phyloP scores from a whole-genome alignment of 2,113 vertebrate species.

The Hemiscyllium ocellatum region DNA sequence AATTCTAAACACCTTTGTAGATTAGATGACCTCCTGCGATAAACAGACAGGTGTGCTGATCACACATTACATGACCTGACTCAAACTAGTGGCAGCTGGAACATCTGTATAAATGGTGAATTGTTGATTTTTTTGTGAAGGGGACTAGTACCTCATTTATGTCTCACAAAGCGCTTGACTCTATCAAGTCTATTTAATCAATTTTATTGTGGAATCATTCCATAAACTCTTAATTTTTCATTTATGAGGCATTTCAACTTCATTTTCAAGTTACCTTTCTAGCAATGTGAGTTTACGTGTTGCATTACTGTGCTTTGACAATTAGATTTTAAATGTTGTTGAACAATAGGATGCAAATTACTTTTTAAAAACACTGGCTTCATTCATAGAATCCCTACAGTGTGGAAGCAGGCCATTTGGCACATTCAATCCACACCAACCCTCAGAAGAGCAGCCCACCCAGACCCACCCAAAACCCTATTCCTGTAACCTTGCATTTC shows the following conservation, averaged over 20 bases:
- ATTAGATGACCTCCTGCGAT: not conserved
- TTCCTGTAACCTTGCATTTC: no score
- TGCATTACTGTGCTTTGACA: not conserved
- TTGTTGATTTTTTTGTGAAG: not conserved
- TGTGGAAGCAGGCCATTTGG: no score
- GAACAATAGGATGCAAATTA: not conserved
- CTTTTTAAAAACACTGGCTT: not conserved
- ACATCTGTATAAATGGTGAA: not conserved
- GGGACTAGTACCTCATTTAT: not conserved
- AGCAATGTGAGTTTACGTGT: not conserved
- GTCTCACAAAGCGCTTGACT: not conserved
- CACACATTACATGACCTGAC: not conserved
- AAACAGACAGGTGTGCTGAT: not conserved
- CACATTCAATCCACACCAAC: no score
- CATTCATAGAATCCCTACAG: no score
- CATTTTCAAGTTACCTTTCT: not conserved
- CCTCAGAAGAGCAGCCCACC: no score
- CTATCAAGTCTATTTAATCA: not conserved
- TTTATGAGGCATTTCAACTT: not conserved
- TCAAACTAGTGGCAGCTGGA: not conserved
- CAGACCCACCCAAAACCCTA: no score
- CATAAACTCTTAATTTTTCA: not conserved
- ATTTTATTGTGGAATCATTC: not conserved
- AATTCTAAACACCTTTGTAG: not conserved
- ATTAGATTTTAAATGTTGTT: not conserved